A percentile compares a stretch with the other conserved stretches of the same genome.
Conservation (phyloP, 1,140 invertebrate genomes). For the Rhynchophorus ferrugineus region DNA sequence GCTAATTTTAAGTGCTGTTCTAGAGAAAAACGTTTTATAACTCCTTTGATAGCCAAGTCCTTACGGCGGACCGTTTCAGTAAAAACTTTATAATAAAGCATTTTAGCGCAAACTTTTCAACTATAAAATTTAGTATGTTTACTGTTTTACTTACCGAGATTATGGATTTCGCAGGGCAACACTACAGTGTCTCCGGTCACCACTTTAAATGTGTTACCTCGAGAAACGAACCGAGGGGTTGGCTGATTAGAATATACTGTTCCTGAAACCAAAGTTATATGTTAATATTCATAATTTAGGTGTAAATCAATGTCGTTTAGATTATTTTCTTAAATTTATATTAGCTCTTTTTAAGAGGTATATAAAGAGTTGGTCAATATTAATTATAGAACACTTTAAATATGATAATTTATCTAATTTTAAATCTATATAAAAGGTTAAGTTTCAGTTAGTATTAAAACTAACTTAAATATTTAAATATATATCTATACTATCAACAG, state of each 20-base stretch:
- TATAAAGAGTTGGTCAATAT: too few species aligned
- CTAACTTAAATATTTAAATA: too few species aligned
- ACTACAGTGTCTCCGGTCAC: conserved; percentile 66
- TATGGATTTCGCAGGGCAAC: conserved; percentile 68
- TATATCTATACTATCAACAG: too few species aligned
- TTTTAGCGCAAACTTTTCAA: neutral
- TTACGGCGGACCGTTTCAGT: neutral
- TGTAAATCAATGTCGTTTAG: too few species aligned
- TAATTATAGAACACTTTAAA: too few species aligned
- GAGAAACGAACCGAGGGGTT: conserved; percentile 57
- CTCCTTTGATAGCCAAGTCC: neutral
- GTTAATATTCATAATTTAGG: too few species aligned
- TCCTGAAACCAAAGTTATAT: conserved; percentile 17
- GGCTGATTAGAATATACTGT: conserved; percentile 16
- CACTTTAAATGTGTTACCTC: conserved; percentile 63
- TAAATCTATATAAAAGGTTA: too few species aligned
- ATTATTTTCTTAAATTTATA: too few species aligned
- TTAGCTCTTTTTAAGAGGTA: too few species aligned
- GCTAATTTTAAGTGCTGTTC: neutral
- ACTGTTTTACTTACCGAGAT: conserved; percentile 55
- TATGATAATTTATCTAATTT: too few species aligned
- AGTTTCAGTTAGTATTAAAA: too few species aligned
- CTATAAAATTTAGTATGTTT: neutral
- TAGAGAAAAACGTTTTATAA: neutral
- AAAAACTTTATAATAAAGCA: neutral